Evolutionary conservation across 2,888 invertebrate genomes (phyloP), one percentile per base, ranked within the genome.

Genomic region (Apodemia mormo): DNA sequence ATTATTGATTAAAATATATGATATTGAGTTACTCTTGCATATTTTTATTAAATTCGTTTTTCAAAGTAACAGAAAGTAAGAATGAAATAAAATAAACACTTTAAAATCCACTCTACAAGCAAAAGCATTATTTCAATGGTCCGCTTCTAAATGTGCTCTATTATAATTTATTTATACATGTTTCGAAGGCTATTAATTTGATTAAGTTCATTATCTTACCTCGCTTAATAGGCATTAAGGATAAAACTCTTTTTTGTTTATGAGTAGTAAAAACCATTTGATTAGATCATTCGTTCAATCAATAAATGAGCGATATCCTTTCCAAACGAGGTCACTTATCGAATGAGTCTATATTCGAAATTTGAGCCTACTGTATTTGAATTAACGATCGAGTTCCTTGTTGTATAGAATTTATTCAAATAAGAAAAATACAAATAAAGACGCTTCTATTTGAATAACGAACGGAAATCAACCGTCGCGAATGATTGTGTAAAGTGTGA

Each of bases 401-500:
- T 78, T 70, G 72, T 76, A 76, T 75, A 74, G 76, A 76, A 72
- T 73, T 74, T 76, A 75, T 76, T 78, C 74, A 76, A 79, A 78
- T 75, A 73, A 70, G 82, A 82, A 88, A 86, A 86, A 83, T 14
- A 49, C 49, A 85, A 86, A 87, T 86, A 85, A 88, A 86, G 86
- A 87, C 83, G 86, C 83, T 86, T 84, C 86, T 85, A 85, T 91
- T 89, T 88, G 89, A 92, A 89, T 91, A 87, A 87, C 87, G 91
- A 92, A 87, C 93, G 92, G 92, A 92, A 93, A 92, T 90, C 89
- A 92, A 89, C 90, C 91, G 92, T 90, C 92, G 85, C 82, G 83
- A 80, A 79, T 84, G 85, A 86, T 91, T 89, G 91, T 90, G 85
- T 85, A 77, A 92, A 92, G 92, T 93, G 92, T 92, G 92, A 92